Base-by-base conservation (phyloP, 2,888 invertebrate genomes). In the Leptopilina myrica region DNA sequence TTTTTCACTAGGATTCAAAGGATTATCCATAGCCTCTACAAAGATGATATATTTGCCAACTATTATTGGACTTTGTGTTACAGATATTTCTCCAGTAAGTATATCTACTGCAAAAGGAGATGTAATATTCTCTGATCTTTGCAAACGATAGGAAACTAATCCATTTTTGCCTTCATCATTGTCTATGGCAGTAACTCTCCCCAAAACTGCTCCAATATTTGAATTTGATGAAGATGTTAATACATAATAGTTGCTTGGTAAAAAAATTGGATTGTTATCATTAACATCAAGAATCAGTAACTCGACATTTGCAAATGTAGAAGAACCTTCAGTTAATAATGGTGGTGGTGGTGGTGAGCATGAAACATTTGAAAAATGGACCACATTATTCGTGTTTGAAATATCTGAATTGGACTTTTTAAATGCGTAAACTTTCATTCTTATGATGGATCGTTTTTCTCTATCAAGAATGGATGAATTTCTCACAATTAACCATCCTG, bases 231-330 rank as follows among this genome's bases (percentile, higher is more conserved):
- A 94, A 0, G 92, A 89, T 0, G 96, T 94, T 87, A 97, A 96
- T 87, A 96, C 96, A 86, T 97, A 97, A 6, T 97, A 92, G 90
- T 97, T 97, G 78, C 95, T 96, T 5, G 97, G 96, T 40, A 96
- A 94, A 88, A 98, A 98, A 43, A 95, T 95, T 0, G 98, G 98
- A 86, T 96, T 96, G 87, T 98, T 98, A 89, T 98, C 98, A 89
- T 98, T 98, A 15, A 98, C 96, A 89, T 98, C 98, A 0, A 96
- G 92, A 43, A 98, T 91, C 0, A 96, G 95, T 0, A 98, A 96
- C 92, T 97, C 96, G 0, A 97, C 96, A 64, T 94, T 94, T 0
- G 97, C 97, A 40, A 93, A 93, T 66, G 94, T 94, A 15, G 91
- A 89, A 46, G 15, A 43, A 46, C 12, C 49, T 4, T 4, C 33